Percentiles rank a stretch among this genome's conserved stretches.
Evolutionary conservation across 1,140 invertebrate species (phyloP).

Genomic region (Hestina assimilis): DNA sequence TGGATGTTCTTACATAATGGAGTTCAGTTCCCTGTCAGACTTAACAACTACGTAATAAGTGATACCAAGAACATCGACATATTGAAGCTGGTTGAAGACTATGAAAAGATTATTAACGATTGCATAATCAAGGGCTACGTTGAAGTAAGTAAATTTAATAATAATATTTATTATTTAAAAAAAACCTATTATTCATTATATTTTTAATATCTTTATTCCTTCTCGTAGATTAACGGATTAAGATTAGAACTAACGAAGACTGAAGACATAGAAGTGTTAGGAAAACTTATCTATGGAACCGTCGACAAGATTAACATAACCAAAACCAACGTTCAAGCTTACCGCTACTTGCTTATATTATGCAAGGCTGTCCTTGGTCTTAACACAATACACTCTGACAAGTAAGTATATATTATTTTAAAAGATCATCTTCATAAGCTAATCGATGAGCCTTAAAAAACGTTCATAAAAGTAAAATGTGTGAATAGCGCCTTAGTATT

Average conservation of each 20-base stretch:
- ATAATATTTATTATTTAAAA: not conserved
- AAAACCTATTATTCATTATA: not conserved
- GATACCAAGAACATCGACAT: slow-evolving; percentile 73
- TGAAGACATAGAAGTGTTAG: slow-evolving; percentile 60
- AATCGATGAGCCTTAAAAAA: too few relatives aligned
- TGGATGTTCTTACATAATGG: slow-evolving; percentile 82
- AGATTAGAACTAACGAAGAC: slow-evolving; percentile 50
- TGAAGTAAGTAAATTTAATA: slow-evolving; percentile 48
- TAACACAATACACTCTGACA: slow-evolving; percentile 47
- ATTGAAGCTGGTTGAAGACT: slow-evolving; percentile 72
- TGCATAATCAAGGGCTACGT: slow-evolving; percentile 83
- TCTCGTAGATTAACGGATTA: slow-evolving; percentile 60
- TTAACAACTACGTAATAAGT: slow-evolving; percentile 78
- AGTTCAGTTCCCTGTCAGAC: slow-evolving; percentile 80
- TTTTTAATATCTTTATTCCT: slow-evolving; percentile 15
- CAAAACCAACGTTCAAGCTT: slow-evolving; percentile 40
- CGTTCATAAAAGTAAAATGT: too few relatives aligned
- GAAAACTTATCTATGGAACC: slow-evolving; percentile 58
- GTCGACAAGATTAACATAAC: slow-evolving; percentile 44
- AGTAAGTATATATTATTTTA: slow-evolving; percentile 46
- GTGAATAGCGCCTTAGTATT: too few relatives aligned
- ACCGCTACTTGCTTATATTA: slow-evolving; percentile 61
- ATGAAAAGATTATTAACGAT: slow-evolving; percentile 81
- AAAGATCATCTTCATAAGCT: too few relatives aligned
- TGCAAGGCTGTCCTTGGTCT: slow-evolving; percentile 58